Conservation (phyloP, 2,113 vertebrate genomes). For the Podarcis muralis region DNA sequence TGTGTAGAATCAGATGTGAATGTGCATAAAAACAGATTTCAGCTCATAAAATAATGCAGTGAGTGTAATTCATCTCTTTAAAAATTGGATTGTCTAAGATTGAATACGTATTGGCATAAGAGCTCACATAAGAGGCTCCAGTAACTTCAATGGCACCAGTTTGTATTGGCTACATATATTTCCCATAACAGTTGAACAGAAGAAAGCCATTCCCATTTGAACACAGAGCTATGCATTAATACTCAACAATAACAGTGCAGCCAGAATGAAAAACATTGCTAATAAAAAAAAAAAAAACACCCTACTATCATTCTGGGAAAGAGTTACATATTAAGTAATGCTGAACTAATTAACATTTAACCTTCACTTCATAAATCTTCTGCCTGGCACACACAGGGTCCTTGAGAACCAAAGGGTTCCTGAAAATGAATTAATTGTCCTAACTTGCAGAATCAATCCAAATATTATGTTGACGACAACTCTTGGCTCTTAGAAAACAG, state of each 20-base stretch:
- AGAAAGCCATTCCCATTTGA: constrained; percentile 68
- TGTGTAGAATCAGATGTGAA: constrained; percentile 76
- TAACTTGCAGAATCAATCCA: constrained; percentile 25
- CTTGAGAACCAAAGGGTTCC: constrained; percentile 23
- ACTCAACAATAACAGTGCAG: constrained; percentile 54
- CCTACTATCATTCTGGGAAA: constrained; percentile 58
- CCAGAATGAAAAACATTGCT: constrained; percentile 55
- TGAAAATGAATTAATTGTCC: constrained; percentile 49
- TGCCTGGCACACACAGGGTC: constrained; percentile 40
- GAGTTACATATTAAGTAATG: constrained; percentile 62
- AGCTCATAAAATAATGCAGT: constrained; percentile 79
- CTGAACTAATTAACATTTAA: constrained; percentile 59
- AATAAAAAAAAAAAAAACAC: constrained; percentile 45
- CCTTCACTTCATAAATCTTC: constrained; percentile 44
- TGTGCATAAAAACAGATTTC: constrained; percentile 80
- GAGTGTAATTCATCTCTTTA: constrained; percentile 71
- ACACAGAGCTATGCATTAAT: constrained; percentile 57
- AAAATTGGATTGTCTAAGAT: constrained; percentile 66
- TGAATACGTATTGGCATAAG: background rate
- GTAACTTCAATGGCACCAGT: constrained; percentile 8
- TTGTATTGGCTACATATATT: constrained; percentile 54
- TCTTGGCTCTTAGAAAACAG: constrained; percentile 62
- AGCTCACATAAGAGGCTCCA: background rate
- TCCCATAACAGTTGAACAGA: constrained; percentile 61
- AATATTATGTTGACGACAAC: constrained; percentile 48